Evolutionary conservation across 2,888 invertebrate genomes (phyloP).

Genomic region (Parthenolecanium corni): DNA sequence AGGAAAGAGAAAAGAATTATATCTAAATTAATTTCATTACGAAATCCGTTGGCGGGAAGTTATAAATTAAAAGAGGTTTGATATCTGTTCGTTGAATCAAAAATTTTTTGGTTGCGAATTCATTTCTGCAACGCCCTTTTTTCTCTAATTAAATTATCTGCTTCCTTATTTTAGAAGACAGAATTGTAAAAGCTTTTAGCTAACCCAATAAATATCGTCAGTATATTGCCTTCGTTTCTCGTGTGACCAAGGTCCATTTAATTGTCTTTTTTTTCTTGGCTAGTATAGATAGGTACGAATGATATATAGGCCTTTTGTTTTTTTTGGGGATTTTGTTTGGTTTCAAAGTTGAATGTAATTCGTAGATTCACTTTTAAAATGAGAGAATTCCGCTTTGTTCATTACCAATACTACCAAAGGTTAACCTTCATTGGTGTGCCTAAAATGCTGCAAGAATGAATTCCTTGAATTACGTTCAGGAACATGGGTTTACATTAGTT

Average conservation of each 20-base stretch:
- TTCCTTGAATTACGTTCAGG: too few relatives aligned
- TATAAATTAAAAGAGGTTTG: constrained; percentile 20
- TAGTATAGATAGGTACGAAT: too few relatives aligned
- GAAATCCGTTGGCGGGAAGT: constrained; percentile 19
- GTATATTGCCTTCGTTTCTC: constrained; percentile 6
- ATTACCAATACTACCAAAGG: too few relatives aligned
- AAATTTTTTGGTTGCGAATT: constrained; percentile 20
- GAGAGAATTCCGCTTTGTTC: too few relatives aligned
- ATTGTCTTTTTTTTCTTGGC: too few relatives aligned
- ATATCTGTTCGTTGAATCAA: constrained; percentile 18
- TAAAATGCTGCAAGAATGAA: too few relatives aligned
- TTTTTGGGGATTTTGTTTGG: too few relatives aligned
- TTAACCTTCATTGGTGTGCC: too few relatives aligned
- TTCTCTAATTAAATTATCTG: constrained; percentile 12
- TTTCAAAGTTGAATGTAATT: too few relatives aligned
- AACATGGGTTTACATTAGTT: too few relatives aligned
- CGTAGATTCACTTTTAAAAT: too few relatives aligned
- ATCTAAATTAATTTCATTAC: constrained; percentile 20
- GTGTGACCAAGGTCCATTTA: not conserved
- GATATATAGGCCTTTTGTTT: too few relatives aligned
- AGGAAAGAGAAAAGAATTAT: constrained; percentile 12
- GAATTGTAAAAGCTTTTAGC: constrained; percentile 7
- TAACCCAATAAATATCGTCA: constrained; percentile 12
- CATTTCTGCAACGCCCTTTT: constrained; percentile 11
- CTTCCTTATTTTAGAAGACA: constrained; percentile 17